Evolutionary conservation across 2,888 invertebrate species (phyloP).

Genomic region (Tipula helvola): DNA sequence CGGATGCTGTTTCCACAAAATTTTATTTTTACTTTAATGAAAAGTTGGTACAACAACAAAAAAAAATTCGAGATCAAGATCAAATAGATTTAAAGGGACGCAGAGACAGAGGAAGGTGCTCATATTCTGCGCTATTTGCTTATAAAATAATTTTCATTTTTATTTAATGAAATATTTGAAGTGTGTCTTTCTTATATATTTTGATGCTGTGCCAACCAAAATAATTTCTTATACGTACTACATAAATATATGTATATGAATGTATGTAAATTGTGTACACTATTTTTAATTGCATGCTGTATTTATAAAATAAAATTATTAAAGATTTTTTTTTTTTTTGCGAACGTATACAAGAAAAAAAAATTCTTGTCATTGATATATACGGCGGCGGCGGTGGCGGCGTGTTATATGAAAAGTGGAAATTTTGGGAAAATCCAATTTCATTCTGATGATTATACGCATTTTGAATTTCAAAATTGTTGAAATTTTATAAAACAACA

Average conservation of each 20-base stretch:
- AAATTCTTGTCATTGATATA: background rate
- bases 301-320: background rate
- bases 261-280: background rate
- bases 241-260: background rate
- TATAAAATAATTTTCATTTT: background rate
- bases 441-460: background rate
- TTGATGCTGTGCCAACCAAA: background rate
- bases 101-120: background rate
- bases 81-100: background rate
- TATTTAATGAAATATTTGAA: background rate
- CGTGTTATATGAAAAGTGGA: background rate
- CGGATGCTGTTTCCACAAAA: background rate
- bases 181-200: background rate
- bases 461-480: background rate
- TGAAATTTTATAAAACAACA: background rate
- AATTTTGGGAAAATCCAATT: background rate
- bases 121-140: background rate
- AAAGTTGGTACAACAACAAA: background rate
- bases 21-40: background rate
- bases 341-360: background rate
- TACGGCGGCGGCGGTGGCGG: background rate
- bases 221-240: background rate
- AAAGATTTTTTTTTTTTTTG: background rate
- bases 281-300: background rate
- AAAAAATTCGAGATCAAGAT: background rate